phyloP scores from a whole-genome alignment of 1,140 invertebrate genomes.

The Carcinoscorpius rotundicauda region DNA sequence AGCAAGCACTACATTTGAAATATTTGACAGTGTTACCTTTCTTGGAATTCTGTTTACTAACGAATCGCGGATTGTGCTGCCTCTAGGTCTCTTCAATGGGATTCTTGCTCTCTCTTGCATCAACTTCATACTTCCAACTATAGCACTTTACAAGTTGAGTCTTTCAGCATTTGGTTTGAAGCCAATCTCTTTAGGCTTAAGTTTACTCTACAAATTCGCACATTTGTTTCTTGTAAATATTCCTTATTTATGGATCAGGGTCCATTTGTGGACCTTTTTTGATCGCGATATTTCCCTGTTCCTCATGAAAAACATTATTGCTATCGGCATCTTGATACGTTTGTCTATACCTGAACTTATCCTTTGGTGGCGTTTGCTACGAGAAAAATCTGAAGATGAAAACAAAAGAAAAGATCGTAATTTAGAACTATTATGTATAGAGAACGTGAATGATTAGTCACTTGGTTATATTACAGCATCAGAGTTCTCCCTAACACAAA shows the following conservation, averaged over 20 bases:
- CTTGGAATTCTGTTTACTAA: slow-evolving; percentile 32
- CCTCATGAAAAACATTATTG: slow-evolving; percentile 44
- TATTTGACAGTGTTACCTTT: slow-evolving; percentile 42
- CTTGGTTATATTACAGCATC: too few species aligned
- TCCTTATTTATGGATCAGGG: slow-evolving; percentile 42
- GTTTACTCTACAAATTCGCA: slow-evolving; percentile 35
- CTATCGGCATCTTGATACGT: slow-evolving; percentile 35
- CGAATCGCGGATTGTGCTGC: slow-evolving; percentile 26
- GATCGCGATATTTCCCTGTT: slow-evolving; percentile 42
- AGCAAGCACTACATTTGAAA: slow-evolving; percentile 38
- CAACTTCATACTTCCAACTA: slow-evolving; percentile 43
- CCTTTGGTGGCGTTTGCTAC: neutral
- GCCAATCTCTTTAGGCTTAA: slow-evolving; percentile 21
- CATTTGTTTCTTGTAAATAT: slow-evolving; percentile 41
- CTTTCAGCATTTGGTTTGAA: slow-evolving; percentile 30
- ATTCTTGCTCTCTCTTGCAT: slow-evolving; percentile 40
- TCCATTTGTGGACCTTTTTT: slow-evolving; percentile 40
- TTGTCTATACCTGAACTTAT: slow-evolving; percentile 32
- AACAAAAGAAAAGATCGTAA: too few species aligned
- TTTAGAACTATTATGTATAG: too few species aligned
- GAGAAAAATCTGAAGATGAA: too few species aligned
- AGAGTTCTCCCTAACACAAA: too few species aligned
- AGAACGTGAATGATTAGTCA: too few species aligned
- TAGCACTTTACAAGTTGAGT: slow-evolving; percentile 43
- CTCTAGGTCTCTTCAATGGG: slow-evolving; percentile 32